Base-by-base conservation (phyloP, 2,888 invertebrate genomes). In the Nomada fabriciana region DNA sequence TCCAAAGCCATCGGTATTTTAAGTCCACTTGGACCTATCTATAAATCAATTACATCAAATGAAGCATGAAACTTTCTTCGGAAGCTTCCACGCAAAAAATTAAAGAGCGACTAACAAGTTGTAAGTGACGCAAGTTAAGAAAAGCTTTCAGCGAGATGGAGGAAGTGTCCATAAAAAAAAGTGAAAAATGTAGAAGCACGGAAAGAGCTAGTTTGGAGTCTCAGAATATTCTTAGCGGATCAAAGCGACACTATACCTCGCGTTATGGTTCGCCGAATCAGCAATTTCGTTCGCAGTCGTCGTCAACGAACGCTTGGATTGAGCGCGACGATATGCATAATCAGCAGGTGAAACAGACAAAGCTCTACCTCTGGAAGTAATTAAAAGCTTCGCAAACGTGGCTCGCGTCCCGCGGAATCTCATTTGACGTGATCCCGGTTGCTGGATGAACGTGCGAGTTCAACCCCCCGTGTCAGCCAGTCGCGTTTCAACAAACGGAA, bases 351-450 rank as follows among this genome's bases (percentile, higher is more conserved):
- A 55, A 61, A 76, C 36, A 47, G 76, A 52, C 77, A 74, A 64
- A 57, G 50, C 43, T 18, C 36, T 11, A 42, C 25, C 53, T 25
- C 42, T 42, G 50, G 61, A 20, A 64, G 69, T 72, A 77, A 81
- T 81, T 81, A 81, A 77, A 77, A 81, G 80, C 73, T 72, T 64
- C 25, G 67, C 42, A 59, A 63, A 67, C 67, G 55, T 13, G 50
- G 52, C 47, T 60, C 57, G 36, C 29, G 52, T 13, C 29, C 68
- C 29, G 53, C 42, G 61, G 25, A 77, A 73, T 81, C 69, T 81
- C 77, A 77, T 81, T 73, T 63, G 59, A 36, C 52, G 29, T 47
- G 80, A 77, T 73, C 59, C 43, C 68, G n/a, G 29, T n/a, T 25
- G 20, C 2, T 29, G 42, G 59, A 60, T 18, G 70, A 64, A 29